Base-by-base conservation (phyloP, 2,797 vertebrate species). In the Gadopsis marmoratus region DNA sequence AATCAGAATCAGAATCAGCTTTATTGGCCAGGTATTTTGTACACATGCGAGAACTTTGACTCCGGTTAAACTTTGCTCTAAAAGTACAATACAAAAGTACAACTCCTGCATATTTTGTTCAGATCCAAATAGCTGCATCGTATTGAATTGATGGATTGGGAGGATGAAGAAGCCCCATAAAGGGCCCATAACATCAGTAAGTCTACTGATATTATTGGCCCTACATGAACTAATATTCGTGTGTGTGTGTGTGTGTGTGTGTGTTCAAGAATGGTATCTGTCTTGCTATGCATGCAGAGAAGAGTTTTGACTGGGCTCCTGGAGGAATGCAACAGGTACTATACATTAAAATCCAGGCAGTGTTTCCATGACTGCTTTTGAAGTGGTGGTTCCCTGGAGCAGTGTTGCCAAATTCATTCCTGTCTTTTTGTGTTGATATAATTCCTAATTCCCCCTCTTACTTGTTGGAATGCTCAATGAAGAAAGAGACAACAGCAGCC, bases 321-420 rank as follows among this genome's bases (percentile, higher is more conserved):
- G 66, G 74, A 77, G 88, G 91, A 92, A 93, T 91, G 89, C 84
- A 91, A 87, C 74, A 81, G 66, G 29, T 78, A 26, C 63, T 61
- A 19, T 76, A 77, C 83, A 82, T 82, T 90, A 47, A 69, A 72
- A 48, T 45, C 77, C 6, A 33, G 26, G 19, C 60, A 55, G 54
- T 4, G 5, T 76, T 74, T 78, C 71, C 85, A 87, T 62, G 71
- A 88, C 72, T 74, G 86, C 88, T 73, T 84, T 78, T 89, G 78
- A 87, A 87, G 81, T 88, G 78, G 29, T 63, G 64, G 61, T 87
- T 90, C 86, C 83, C 83, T 86, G 60, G 53, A 85, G 63, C 68
- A 83, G 58, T 17, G 69, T 66, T 83, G 74, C 77, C 50, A 45
- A 80, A 71, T 71, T 85, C 62, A 59, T 65, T 82, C 51, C 54